Evolutionary conservation across 2,113 vertebrate genomes (phyloP), one percentile per base, ranked within the genome.

Genomic region (Anthoscopus minutus): DNA sequence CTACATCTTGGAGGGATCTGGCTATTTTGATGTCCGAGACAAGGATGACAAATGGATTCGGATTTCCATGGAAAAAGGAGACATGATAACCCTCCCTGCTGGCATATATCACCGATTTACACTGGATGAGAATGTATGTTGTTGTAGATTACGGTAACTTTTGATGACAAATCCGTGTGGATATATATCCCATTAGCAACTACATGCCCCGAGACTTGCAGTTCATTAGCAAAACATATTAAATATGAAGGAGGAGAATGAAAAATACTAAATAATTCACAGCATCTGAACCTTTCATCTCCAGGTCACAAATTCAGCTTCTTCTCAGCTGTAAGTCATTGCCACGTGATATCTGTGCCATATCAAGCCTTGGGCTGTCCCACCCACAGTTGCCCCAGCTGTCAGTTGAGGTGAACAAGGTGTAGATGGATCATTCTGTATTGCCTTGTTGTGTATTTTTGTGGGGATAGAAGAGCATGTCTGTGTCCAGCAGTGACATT

Each of bases 101-200:
- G 99, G 99, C 42, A 99, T 99, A 60, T 99, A 99, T 90, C 99
- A 99, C 95, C 98, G 99, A 89, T 99, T 99, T 96, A 99, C 99
- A 0, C 86, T 99, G 98, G 98, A 99, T 11, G 98, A 99, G 88
- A 98, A 97, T 2, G 99, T 99, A 96, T 22, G 97, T 96, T 94
- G 10, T 62, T 86, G 71, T 10, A 84, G 38, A 77, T 87, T 79
- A 79, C 57, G 0, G 1, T 73, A n/a, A 66, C 64, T 88, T 93
- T 50, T 73, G 40, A 65, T 94, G 72, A 67, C 50, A 82, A 94
- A 86, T 92, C 67, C 9, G 0, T 48, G 51, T 31, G 40, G 73
- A 22, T 50, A 1, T 61, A 11, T 78, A 88, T 73, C 76, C 53
- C 62, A 38, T 86, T 81, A 79, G 86, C 72, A 70, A 70, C 76